Conservation (phyloP, 2,888 invertebrate genomes). For the Hipparchia semele region DNA sequence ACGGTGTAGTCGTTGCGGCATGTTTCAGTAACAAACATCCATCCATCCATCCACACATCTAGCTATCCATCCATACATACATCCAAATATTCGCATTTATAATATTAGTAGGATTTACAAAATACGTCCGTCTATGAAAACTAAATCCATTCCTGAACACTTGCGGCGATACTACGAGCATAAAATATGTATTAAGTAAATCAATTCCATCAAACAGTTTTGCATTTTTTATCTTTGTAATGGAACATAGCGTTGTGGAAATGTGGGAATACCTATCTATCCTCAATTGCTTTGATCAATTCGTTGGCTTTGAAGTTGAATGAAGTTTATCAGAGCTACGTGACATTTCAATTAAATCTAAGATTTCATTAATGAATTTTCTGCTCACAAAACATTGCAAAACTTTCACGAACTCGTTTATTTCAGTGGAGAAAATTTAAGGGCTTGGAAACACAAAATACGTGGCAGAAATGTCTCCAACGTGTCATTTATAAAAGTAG, state of each 20-base stretch:
- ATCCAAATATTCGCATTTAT: no score
- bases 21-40: no score
- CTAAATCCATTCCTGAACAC: not conserved
- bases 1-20: no score
- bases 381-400: constrained; percentile 55
- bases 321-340: constrained; percentile 49
- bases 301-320: constrained; percentile 25
- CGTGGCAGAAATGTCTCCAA: not conserved
- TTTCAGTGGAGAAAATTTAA: constrained; percentile 49
- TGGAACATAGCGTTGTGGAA: not conserved
- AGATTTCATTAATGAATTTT: constrained; percentile 65
- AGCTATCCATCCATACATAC: no score
- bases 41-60: no score
- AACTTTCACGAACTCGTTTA: constrained; percentile 56
- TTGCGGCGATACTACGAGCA: not conserved
- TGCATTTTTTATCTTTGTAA: not conserved
- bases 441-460: not conserved
- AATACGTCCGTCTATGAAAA: not conserved
- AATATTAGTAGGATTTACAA: no score
- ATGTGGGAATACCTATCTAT: not conserved
- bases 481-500: not conserved
- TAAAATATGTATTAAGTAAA: not conserved
- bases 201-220: no score
- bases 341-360: constrained; percentile 69
- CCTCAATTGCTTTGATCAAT: constrained; percentile 25